phyloP scores from a whole-genome alignment of 2,113 vertebrate species.

The Apodemus speciosus region DNA sequence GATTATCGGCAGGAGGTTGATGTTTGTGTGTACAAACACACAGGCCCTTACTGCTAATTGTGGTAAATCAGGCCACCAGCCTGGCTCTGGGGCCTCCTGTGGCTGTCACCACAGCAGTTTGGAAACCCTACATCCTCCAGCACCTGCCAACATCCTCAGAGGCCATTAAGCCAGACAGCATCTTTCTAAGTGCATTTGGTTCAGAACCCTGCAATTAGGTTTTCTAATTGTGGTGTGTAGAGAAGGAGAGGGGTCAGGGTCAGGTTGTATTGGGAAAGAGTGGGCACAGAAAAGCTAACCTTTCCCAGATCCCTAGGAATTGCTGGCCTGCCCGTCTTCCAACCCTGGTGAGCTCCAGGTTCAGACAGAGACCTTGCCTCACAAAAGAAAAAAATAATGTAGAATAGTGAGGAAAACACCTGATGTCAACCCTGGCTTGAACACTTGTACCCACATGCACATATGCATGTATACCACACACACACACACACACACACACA shows the following conservation, averaged over 20 bases:
- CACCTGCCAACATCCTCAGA: constrained; percentile 24
- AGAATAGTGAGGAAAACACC: background rate
- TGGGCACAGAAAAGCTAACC: background rate
- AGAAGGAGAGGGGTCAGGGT: constrained; percentile 27
- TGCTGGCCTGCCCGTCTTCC: background rate
- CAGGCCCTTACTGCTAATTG: constrained; percentile 73
- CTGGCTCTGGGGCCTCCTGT: constrained; percentile 60
- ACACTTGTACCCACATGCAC: background rate
- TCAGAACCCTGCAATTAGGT: background rate
- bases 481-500: background rate
- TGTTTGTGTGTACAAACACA: constrained; percentile 73
- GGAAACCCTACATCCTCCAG: background rate
- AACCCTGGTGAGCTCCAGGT: background rate
- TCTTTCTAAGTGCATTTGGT: background rate
- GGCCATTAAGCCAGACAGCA: background rate
- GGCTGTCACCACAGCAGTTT: constrained; percentile 2
- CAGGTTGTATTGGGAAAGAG: constrained; percentile 38
- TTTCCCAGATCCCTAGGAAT: background rate
- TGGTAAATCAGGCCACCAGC: constrained; percentile 62
- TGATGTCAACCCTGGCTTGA: background rate
- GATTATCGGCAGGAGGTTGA: constrained; percentile 79
- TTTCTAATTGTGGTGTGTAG: background rate
- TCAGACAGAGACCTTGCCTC: background rate
- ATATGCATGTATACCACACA: background rate
- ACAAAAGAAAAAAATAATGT: background rate